These are phyloP conservation scores for Lottia gigantea DNA, from an alignment of 2,888 invertebrate genomes.

Conservation along the genomic window DNA sequence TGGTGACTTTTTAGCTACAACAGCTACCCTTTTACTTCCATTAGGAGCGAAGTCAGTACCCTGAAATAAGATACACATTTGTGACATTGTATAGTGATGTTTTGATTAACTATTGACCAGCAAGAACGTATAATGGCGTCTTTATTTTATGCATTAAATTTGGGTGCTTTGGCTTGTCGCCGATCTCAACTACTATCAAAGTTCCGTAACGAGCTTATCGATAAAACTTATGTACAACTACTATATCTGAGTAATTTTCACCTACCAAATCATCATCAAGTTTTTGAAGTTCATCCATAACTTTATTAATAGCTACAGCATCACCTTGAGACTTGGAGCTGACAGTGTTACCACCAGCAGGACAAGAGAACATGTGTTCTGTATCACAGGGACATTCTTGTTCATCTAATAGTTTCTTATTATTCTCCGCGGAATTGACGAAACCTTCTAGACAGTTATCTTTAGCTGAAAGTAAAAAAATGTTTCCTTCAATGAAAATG, in stretches of 20 bases:
- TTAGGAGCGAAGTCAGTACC: background rate
- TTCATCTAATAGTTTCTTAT: slow-evolving; percentile 90
- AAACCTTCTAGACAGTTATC: slow-evolving; percentile 91
- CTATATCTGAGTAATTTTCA: background rate
- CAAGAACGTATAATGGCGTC: too few species aligned
- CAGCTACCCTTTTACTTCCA: slow-evolving; percentile 38
- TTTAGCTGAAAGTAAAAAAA: slow-evolving; percentile 69
- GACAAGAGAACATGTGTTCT: slow-evolving; percentile 93
- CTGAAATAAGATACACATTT: too few species aligned
- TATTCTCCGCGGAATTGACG: slow-evolving; percentile 94
- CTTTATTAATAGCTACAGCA: slow-evolving; percentile 31
- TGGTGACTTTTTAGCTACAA: slow-evolving; percentile 58
- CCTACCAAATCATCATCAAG: slow-evolving; percentile 26
- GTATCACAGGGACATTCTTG: slow-evolving; percentile 91
- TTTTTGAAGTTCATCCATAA: slow-evolving; percentile 37
- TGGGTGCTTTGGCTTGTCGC: too few species aligned
- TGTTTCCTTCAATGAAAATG: too few species aligned
- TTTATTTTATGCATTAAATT: too few species aligned
- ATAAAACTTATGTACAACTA: too few species aligned
- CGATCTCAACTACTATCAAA: too few species aligned
- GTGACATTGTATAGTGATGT: too few species aligned
- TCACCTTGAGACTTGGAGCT: slow-evolving; percentile 45
- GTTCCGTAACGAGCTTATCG: too few species aligned
- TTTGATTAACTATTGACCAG: too few species aligned
- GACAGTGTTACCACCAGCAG: slow-evolving; percentile 70